phyloP scores from a whole-genome alignment of 1,140 invertebrate genomes.

The Piezodorus guildinii region DNA sequence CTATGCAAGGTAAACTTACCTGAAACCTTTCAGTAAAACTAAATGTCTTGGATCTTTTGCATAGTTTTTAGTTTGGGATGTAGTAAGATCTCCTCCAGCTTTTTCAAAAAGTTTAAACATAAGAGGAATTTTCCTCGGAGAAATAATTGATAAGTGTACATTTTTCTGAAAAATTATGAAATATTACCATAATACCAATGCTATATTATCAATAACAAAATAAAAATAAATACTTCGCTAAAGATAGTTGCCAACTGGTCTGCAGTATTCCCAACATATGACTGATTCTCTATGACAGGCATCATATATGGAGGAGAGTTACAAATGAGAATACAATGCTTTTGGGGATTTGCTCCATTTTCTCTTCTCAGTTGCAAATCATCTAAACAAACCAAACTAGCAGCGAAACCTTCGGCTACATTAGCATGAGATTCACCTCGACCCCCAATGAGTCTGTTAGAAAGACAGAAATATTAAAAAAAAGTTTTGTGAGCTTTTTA shows the following conservation, averaged over 20 bases:
- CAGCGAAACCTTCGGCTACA: slow-evolving; percentile 80
- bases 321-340: slow-evolving; percentile 79
- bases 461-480: background rate
- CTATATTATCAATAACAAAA: background rate
- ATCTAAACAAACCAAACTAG: slow-evolving; percentile 76
- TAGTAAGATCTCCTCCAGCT: slow-evolving; percentile 68
- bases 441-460: slow-evolving; percentile 69
- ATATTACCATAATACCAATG: background rate
- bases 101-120: slow-evolving; percentile 68
- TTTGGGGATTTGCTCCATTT: slow-evolving; percentile 40
- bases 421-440: slow-evolving; percentile 78
- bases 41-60: slow-evolving; percentile 77
- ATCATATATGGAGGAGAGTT: slow-evolving; percentile 87
- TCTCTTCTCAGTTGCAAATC: slow-evolving; percentile 64
- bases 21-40: slow-evolving; percentile 63
- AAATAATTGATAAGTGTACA: slow-evolving; percentile 76
- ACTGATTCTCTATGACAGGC: slow-evolving; percentile 64
- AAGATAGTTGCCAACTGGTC: slow-evolving; percentile 64
- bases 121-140: slow-evolving; percentile 73
- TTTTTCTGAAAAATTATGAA: slow-evolving; percentile 42
- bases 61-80: slow-evolving; percentile 76
- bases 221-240: slow-evolving; percentile 44
- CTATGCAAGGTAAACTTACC: slow-evolving; percentile 32
- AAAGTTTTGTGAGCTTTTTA: no score
- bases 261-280: slow-evolving; percentile 55